A percentile compares a stretch with the other conserved stretches of the same genome.
phyloP scores from a whole-genome alignment of 2,888 invertebrate species.

The Thalpophila matura region DNA sequence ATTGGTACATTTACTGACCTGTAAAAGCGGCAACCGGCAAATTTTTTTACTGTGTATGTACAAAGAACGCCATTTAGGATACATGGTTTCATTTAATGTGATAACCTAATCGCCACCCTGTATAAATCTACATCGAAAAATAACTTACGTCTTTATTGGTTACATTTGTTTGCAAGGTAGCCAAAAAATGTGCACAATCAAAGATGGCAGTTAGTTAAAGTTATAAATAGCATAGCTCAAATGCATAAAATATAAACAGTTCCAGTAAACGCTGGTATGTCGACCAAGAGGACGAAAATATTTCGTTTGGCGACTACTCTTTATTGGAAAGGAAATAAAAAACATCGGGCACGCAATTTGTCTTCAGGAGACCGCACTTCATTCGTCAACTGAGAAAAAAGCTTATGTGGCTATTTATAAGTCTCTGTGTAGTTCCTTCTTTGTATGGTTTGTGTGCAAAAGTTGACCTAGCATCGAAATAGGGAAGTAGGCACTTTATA shows the following conservation, averaged over 20 bases:
- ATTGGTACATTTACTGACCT: too few relatives aligned
- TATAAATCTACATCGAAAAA: conserved; percentile 49
- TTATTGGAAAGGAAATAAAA: conserved; percentile 37
- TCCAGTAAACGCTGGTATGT: conserved; percentile 17
- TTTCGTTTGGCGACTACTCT: conserved; percentile 20
- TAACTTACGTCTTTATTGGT: conserved; percentile 49
- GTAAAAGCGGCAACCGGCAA: too few relatives aligned
- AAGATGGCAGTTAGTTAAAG: neutral
- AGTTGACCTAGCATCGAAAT: conserved; percentile 1
- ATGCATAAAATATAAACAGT: neutral
- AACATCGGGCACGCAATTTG: conserved; percentile 16
- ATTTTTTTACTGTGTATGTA: too few relatives aligned
- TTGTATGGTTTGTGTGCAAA: conserved; percentile 10
- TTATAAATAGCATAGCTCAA: neutral
- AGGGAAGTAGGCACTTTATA: neutral
- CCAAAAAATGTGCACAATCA: conserved; percentile 30
- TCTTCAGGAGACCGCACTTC: conserved; percentile 30
- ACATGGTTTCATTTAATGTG: too few relatives aligned
- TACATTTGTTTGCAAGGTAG: conserved; percentile 11
- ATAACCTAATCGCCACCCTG: too few relatives aligned
- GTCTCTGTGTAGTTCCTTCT: conserved; percentile 17
- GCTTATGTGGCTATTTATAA: conserved; percentile 33
- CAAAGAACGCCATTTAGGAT: too few relatives aligned
- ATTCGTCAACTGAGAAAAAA: conserved; percentile 33
- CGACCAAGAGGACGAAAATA: conserved; percentile 15